Conservation (phyloP, 2,113 vertebrate genomes). For the Saguinus midas region DNA sequence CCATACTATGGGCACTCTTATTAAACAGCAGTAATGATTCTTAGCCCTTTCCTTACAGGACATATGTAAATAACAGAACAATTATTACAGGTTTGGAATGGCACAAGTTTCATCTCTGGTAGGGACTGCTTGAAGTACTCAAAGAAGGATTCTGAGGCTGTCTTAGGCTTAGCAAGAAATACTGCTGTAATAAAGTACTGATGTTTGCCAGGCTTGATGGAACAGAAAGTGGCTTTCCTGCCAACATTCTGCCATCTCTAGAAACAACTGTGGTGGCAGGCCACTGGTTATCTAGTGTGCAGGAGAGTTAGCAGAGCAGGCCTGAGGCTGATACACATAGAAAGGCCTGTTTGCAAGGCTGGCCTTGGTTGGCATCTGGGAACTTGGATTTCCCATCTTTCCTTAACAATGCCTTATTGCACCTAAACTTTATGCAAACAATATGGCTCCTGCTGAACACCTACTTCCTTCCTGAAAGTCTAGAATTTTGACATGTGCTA, state of each 20-base stretch:
- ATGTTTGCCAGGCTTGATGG: neutral
- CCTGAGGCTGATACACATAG: neutral
- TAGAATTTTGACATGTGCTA: neutral
- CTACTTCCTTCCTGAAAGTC: neutral
- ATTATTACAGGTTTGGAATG: neutral
- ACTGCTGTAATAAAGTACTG: neutral
- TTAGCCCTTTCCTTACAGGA: neutral
- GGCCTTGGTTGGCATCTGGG: neutral
- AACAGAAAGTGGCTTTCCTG: neutral
- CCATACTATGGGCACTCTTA: neutral
- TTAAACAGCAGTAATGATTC: neutral
- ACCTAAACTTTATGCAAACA: neutral
- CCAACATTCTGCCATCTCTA: neutral
- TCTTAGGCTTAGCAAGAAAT: neutral
- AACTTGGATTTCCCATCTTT: neutral
- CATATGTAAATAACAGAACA: neutral
- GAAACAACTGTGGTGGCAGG: neutral
- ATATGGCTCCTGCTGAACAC: neutral
- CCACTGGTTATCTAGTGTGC: neutral
- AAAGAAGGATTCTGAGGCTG: neutral
- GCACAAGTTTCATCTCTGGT: neutral
- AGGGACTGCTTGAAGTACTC: neutral
- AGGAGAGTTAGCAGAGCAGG: neutral
- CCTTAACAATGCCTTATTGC: neutral
- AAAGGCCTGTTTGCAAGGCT: neutral